Percentiles rank a stretch among this genome's conserved stretches.
Evolutionary conservation across 2,888 invertebrate species (phyloP).

Genomic region (Perizoma affinitatum): DNA sequence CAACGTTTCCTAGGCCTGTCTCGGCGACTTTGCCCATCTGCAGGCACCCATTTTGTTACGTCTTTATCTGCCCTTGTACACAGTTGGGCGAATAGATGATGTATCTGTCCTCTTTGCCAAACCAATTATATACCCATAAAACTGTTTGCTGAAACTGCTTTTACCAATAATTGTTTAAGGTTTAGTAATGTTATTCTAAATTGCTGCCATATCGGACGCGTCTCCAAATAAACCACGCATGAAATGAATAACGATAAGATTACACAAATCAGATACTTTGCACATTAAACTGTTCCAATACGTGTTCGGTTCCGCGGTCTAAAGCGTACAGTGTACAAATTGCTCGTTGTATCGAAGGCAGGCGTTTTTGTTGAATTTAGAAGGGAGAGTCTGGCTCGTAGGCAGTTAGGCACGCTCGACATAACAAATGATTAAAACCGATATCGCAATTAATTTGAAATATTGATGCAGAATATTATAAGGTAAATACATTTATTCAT

Average conservation of each 20-base stretch:
- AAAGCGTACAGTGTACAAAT: neutral
- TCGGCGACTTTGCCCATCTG: too few species aligned
- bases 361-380: constrained; percentile 1
- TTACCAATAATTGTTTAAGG: too few species aligned
- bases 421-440: constrained; percentile 1
- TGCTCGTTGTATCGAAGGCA: neutral
- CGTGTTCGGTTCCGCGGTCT: constrained; percentile 6
- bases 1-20: too few species aligned
- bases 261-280: constrained; percentile 5
- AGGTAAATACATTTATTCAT: too few species aligned
- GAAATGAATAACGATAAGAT: constrained; percentile 16
- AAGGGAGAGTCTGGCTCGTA: constrained; percentile 13
- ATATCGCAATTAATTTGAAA: constrained; percentile 7
- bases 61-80: too few species aligned
- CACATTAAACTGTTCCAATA: neutral
- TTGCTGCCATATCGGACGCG: too few species aligned
- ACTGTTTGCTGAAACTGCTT: too few species aligned
- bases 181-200: too few species aligned
- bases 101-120: too few species aligned
- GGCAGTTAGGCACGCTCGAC: constrained; percentile 2
- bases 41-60: too few species aligned
- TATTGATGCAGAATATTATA: constrained; percentile 11
- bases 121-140: too few species aligned
- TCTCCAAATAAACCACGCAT: constrained; percentile 3
- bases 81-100: too few species aligned